phyloP scores from a whole-genome alignment of 2,888 invertebrate genomes.

The Tuta absoluta region DNA sequence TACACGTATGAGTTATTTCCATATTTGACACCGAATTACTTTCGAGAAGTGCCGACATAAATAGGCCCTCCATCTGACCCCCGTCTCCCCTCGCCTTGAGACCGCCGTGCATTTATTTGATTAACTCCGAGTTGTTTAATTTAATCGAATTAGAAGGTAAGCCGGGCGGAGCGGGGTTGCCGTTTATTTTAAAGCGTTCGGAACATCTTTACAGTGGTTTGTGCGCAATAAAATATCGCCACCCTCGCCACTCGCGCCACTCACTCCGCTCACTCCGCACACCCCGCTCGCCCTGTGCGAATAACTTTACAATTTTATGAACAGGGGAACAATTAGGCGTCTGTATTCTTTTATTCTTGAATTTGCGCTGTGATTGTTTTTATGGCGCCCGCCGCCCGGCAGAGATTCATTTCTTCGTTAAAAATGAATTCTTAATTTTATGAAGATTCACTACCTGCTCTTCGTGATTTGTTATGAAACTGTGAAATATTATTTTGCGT shows the following conservation, averaged over 20 bases:
- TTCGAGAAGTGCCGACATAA: constrained; percentile 81
- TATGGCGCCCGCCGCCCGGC: constrained; percentile 57
- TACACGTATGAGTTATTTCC: constrained; percentile 80
- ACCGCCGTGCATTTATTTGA: constrained; percentile 80
- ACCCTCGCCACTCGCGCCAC: constrained; percentile 55
- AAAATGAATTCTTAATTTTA: constrained; percentile 79
- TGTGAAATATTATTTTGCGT: constrained; percentile 3
- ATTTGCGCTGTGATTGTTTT: constrained; percentile 75
- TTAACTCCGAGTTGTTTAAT: constrained; percentile 82
- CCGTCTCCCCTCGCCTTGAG: constrained; percentile 49
- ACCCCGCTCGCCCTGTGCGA: constrained; percentile 51
- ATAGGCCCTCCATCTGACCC: constrained; percentile 49
- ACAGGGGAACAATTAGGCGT: constrained; percentile 80
- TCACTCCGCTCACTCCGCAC: no score
- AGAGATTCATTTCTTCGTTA: constrained; percentile 74
- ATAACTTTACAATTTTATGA: constrained; percentile 81
- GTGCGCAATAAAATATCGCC: constrained; percentile 77
- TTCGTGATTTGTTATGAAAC: constrained; percentile 57
- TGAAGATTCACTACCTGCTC: constrained; percentile 67
- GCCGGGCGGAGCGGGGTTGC: constrained; percentile 51
- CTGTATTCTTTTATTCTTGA: constrained; percentile 75
- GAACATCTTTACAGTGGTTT: constrained; percentile 81
- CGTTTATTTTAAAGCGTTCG: constrained; percentile 77
- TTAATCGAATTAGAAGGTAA: constrained; percentile 80
- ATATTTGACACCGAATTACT: constrained; percentile 82